Evolutionary conservation across 2,888 invertebrate species (phyloP).

Genomic region (Rotaria socialis): DNA sequence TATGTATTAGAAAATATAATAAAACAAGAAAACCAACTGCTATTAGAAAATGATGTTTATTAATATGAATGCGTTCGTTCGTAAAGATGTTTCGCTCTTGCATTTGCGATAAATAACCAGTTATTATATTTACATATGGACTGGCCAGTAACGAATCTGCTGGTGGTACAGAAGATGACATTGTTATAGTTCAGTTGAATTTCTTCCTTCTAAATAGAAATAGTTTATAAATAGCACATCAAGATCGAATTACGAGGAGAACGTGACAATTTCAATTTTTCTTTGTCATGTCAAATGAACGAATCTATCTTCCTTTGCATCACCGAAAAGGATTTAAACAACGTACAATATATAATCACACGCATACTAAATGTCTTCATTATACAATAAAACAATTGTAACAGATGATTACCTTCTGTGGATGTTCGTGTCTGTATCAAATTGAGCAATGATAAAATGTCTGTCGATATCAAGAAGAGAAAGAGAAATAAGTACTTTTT

Average conservation of each 20-base stretch:
- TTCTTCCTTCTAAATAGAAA: not conserved
- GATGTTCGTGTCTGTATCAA: not conserved
- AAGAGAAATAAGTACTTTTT: too few species aligned
- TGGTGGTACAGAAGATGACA: not conserved
- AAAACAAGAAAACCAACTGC: not conserved
- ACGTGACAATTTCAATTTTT: not conserved
- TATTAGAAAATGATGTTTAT: not conserved
- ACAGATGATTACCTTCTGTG: not conserved
- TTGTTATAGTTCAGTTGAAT: not conserved
- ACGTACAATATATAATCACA: not conserved
- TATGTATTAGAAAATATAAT: not conserved
- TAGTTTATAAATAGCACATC: not conserved
- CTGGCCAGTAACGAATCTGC: not conserved
- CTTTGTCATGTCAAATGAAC: not conserved
- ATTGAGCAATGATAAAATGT: not conserved
- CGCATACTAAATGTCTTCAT: not conserved
- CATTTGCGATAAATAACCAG: not conserved
- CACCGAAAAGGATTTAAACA: too few species aligned
- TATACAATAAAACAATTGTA: not conserved
- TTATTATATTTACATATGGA: not conserved
- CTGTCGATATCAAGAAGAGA: not conserved
- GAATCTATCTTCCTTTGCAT: not conserved
- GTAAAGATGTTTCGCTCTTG: not conserved
- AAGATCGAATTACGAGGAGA: not conserved
- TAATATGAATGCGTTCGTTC: not conserved